Base-by-base conservation (phyloP, 2,888 invertebrate genomes). In the Pammene aurita region DNA sequence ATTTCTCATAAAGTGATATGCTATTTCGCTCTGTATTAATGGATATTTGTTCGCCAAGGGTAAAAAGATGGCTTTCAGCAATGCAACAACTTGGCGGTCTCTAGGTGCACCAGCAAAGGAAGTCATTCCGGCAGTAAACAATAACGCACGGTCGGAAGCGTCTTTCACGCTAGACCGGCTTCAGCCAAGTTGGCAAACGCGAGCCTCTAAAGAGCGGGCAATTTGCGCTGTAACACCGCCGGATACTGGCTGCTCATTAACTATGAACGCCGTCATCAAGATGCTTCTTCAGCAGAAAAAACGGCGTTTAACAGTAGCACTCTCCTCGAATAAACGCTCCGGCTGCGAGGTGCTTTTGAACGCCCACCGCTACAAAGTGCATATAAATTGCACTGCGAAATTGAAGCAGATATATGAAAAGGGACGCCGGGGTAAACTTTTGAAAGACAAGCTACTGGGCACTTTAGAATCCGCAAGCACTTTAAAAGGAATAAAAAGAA, bases 261-360 rank as follows among this genome's bases (percentile, higher is more conserved):
- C 87, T 92, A 92, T 92, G 91, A 91, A 91, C 87, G 86, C 78
- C 84, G 87, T 92, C 92, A 91, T 92, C 91, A 92, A 89, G 89
- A 85, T 83, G 86, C 88, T 87, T 90, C 89, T 89, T 89, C 86
- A 86, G 83, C 73, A 82, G 87, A 88, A 91, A 91, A 92, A 91
- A 88, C 85, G 82, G 76, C 83, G 81, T 85, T 90, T 84, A 88
- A 85, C 85, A 85, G 89, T 85, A 84, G 88, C 88, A 87, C 89
- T 87, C 87, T 84, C 79, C 76, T 76, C 79, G 84, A 88, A 87
- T 89, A 89, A 91, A 86, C 83, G 84, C 81, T 80, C 77, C 73
- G 77, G 80, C 55, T 56, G 69, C 73, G 83, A 85, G 85, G 78
- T 79, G 85, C 89, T 89, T 90, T 90, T 89, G 85, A 90, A 77